phyloP scores from a whole-genome alignment of 2,113 vertebrate species.

The Carettochelys insculpta region DNA sequence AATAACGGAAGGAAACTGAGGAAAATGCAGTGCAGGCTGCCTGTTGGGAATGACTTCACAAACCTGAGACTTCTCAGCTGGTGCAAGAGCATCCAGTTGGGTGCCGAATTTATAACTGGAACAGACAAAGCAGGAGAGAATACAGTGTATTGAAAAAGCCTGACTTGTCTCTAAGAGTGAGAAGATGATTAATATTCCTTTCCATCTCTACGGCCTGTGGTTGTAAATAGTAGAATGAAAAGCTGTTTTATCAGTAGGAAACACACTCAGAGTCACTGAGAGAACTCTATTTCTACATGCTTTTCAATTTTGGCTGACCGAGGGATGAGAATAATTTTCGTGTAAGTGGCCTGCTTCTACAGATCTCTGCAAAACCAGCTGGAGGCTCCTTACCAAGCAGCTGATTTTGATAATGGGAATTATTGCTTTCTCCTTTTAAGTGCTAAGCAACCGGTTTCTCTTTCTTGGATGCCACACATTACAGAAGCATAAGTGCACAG shows the following conservation, averaged over 20 bases:
- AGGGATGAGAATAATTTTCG: not conserved
- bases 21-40: fast-evolving
- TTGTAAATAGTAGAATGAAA: not conserved
- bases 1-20: not conserved
- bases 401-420: not conserved
- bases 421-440: not conserved
- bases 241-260: not conserved
- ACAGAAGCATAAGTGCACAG: not conserved
- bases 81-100: not conserved
- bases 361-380: not conserved
- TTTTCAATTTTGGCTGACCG: not conserved
- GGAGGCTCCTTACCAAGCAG: not conserved
- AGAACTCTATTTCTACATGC: not conserved
- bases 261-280: not conserved
- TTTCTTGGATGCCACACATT: fast-evolving
- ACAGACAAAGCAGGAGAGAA: not conserved
- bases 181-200: not conserved
- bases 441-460: not conserved
- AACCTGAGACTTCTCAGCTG: not conserved
- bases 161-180: not conserved
- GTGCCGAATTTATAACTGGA: not conserved
- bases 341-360: not conserved
- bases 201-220: not conserved
- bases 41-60: not conserved
- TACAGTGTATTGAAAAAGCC: not conserved